Percentiles rank a stretch among this genome's conserved stretches.
phyloP scores from a whole-genome alignment of 2,797 vertebrate genomes.

The Tolypeutes matacus region DNA sequence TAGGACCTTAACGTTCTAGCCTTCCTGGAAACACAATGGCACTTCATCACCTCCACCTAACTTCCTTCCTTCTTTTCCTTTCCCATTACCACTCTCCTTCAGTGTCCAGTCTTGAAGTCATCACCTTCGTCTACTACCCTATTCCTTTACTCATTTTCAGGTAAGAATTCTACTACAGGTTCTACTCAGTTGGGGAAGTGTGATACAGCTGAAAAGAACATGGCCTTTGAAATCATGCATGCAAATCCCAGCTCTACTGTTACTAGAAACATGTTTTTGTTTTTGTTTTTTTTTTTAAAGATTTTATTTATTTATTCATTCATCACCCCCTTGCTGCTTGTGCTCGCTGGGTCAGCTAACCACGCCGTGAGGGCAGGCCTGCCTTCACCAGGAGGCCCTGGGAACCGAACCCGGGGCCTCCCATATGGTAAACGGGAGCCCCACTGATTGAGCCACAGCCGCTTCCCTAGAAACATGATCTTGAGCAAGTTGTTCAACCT shows the following conservation, averaged over 20 bases:
- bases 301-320: too few species aligned
- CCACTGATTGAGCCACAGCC: too few species aligned
- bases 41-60: too few species aligned
- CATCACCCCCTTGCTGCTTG: too few species aligned
- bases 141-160: background rate
- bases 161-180: background rate
- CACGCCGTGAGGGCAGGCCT: too few species aligned
- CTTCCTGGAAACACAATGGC: background rate
- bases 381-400: too few species aligned
- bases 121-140: background rate
- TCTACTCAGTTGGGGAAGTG: background rate
- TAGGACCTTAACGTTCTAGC: background rate
- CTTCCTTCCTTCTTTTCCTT: background rate
- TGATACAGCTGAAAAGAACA: background rate
- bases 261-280: too few species aligned
- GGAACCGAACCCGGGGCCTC: too few species aligned
- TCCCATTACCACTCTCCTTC: background rate
- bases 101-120: background rate
- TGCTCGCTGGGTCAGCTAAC: too few species aligned
- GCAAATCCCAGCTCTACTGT: background rate
- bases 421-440: too few species aligned
- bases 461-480: too few species aligned
- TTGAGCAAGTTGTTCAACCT: background rate
- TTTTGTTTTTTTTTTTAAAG: too few species aligned
- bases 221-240: background rate